Percentiles rank a stretch among this genome's conserved stretches.
Conservation (phyloP, 2,888 invertebrate species). For the Anthophora plumipes region DNA sequence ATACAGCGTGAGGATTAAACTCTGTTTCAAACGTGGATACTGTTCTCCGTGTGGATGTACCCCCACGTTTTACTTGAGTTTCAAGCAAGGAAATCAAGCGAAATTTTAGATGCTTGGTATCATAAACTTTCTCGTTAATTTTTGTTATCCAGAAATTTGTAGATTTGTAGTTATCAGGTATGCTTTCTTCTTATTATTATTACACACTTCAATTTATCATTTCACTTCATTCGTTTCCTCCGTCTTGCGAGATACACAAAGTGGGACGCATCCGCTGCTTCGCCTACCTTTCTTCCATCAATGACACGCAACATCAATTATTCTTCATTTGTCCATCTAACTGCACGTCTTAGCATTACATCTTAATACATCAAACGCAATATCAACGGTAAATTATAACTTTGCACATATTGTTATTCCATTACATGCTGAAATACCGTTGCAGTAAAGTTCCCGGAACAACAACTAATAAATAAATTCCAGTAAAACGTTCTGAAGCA, state of each 20-base stretch:
- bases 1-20: neutral
- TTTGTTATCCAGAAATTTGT: too few relatives aligned
- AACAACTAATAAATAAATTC: too few relatives aligned
- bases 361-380: neutral
- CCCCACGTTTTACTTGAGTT: neutral
- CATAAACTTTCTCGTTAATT: too few relatives aligned
- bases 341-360: neutral
- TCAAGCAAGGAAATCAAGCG: neutral
- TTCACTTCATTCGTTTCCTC: neutral
- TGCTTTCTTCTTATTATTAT: too few relatives aligned
- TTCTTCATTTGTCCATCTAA: neutral
- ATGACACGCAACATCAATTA: neutral
- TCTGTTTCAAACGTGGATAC: neutral
- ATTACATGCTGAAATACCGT: too few relatives aligned
- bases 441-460: too few relatives aligned
- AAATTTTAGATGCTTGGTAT: neutral
- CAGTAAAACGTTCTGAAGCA: too few relatives aligned
- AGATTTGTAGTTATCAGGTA: too few relatives aligned
- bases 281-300: neutral
- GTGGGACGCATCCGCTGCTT: neutral
- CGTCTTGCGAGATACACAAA: neutral
- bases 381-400: neutral
- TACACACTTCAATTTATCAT: too few relatives aligned
- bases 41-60: neutral
- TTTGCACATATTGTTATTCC: too few relatives aligned